Base-by-base conservation (phyloP, 2,888 invertebrate genomes). In the Archips crataeganus region DNA sequence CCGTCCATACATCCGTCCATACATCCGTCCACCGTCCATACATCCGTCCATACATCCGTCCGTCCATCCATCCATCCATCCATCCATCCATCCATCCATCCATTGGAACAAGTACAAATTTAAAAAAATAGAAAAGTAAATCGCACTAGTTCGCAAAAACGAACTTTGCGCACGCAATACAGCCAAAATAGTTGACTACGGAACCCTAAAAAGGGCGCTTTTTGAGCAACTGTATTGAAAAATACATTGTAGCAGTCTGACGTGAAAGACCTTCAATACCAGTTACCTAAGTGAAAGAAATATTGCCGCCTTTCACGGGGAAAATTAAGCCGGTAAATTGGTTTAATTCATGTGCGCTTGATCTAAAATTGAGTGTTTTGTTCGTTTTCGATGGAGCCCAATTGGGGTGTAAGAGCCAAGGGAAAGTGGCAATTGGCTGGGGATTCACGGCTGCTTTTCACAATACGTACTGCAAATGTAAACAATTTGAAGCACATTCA, bases 301-400 rank as follows among this genome's bases (percentile, higher is more conserved):
- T 47, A 68, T 69, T 68, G 68, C 59, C 63, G 60, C 15, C 49
- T 60, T 64, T 36, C 49, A 64, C 42, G 49, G 64, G 15, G 42
- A 60, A 65, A 70, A 74, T 74, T 70, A 74, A 74, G 69, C 70
- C 76, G 78, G 74, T 76, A 79, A 76, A 83, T 84, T 84, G 84
- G 77, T 78, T 79, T 78, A 81, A 82, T 85, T 77, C 68, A 85
- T 84, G 85, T 83, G 82, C 80, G 82, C 83, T 82, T 82, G 83
- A 84, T 87, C 85, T 84, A 77, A 87, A 88, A 89, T 90, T 85
- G 86, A 84, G 84, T 85, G 87, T 88, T 87, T 88, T 87, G 88
- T 88, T 85, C 87, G 79, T 79, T 77, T 79, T 77, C 78, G 79
- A 78, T 75, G 81, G 79, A 82, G 84, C 84, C 82, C 83, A 83